Conservation (phyloP, 2,797 vertebrate genomes). For the Cynodonichthys magdalenae region DNA sequence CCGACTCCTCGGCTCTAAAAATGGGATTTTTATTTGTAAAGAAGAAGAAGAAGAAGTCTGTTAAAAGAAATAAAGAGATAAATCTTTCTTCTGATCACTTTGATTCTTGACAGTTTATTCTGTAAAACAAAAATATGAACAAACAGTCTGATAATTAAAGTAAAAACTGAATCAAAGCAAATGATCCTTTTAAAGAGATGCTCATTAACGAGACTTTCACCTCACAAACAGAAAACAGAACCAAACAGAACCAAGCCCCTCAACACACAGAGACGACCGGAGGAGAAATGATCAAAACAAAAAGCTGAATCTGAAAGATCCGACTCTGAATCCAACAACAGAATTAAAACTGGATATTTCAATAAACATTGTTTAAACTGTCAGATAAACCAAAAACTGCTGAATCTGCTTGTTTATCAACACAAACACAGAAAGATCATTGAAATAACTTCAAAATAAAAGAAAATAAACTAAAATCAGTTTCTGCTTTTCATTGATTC, state of each 20-base stretch:
- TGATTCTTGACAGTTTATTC: constrained; percentile 23
- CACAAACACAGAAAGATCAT: no score
- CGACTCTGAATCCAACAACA: no score
- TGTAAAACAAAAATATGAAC: constrained; percentile 13
- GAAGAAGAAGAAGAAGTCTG: neutral
- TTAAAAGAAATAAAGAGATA: constrained; percentile 16
- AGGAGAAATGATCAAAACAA: neutral
- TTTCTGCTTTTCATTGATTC: no score
- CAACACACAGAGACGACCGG: neutral
- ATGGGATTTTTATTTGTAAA: neutral
- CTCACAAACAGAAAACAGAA: neutral
- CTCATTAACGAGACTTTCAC: neutral
- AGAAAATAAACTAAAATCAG: no score
- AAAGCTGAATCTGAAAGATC: neutral
- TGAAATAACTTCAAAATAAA: no score
- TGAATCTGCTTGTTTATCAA: no score
- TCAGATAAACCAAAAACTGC: no score
- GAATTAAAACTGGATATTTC: no score
- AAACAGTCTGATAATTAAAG: constrained; percentile 34
- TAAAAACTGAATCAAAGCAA: constrained; percentile 4
- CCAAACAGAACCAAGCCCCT: neutral
- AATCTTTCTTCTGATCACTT: constrained; percentile 41
- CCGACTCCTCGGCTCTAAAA: constrained; percentile 4
- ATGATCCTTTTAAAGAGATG: neutral
- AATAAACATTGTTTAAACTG: no score